Conservation (phyloP, 2,113 vertebrate species). For the Rhegmatorhina hoffmannsi region DNA sequence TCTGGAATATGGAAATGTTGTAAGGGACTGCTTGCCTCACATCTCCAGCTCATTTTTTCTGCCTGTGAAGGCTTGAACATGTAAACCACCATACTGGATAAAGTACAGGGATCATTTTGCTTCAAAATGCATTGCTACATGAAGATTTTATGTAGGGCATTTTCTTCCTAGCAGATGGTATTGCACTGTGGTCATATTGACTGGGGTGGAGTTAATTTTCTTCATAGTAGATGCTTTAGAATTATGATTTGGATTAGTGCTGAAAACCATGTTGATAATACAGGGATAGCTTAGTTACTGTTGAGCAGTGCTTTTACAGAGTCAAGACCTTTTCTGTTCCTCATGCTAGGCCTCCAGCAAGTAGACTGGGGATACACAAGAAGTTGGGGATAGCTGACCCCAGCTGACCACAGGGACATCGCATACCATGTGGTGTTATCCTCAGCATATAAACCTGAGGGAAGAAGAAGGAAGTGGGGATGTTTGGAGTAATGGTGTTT, state of each 20-base stretch:
- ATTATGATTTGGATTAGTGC: background rate
- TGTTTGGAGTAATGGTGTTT: background rate
- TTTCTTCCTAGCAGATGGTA: background rate
- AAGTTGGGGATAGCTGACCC: background rate
- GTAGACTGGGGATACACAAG: background rate
- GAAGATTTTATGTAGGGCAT: background rate
- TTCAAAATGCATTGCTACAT: background rate
- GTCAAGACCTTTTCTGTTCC: background rate
- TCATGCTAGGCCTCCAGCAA: background rate
- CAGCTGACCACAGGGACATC: background rate
- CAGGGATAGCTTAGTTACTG: background rate
- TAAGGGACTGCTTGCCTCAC: background rate
- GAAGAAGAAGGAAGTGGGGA: background rate
- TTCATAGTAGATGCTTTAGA: background rate
- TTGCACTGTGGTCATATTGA: background rate
- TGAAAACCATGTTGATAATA: background rate
- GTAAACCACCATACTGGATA: background rate
- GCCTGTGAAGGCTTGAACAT: background rate
- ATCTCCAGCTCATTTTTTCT: background rate
- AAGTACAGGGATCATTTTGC: background rate
- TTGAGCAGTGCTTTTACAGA: background rate
- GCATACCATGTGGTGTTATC: background rate
- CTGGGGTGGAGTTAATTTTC: background rate
- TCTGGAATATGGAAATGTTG: background rate
- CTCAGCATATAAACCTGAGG: background rate